Conservation (phyloP, 2,113 vertebrate species). For the Pomatorhinus ruficollis region DNA sequence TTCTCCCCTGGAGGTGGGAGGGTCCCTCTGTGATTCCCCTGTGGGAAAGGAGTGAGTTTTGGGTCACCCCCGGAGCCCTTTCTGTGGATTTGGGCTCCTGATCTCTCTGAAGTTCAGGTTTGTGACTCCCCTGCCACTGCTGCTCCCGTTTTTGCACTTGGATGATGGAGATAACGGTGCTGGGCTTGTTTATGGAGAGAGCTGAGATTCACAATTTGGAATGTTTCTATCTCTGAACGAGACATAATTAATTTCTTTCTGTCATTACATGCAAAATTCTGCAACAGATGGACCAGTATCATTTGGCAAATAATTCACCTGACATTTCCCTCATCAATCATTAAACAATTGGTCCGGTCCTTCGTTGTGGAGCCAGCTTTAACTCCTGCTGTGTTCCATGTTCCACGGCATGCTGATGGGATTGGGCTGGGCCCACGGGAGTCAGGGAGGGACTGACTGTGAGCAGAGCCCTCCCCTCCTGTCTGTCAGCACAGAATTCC, state of each 20-base stretch:
- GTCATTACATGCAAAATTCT: neutral
- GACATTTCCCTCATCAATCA: slow-evolving; percentile 23
- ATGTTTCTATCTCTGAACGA: neutral
- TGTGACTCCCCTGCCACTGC: neutral
- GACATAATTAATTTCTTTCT: slow-evolving; percentile 7
- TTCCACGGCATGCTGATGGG: neutral
- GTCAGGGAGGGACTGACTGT: neutral
- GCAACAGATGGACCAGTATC: slow-evolving; percentile 11
- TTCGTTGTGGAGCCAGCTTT: neutral
- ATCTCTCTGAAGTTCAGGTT: neutral
- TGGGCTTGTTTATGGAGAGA: neutral
- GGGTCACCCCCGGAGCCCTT: neutral
- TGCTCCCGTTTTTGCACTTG: neutral
- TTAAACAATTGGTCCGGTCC: neutral
- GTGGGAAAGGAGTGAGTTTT: neutral
- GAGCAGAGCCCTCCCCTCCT: neutral
- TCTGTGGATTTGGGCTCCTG: neutral
- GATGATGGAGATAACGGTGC: neutral
- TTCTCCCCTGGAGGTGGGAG: neutral
- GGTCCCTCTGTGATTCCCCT: neutral
- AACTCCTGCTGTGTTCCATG: neutral
- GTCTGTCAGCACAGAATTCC: neutral
- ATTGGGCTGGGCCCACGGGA: neutral
- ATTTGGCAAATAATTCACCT: slow-evolving; percentile 31
- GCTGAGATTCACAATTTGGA: neutral